Percentiles rank a stretch among this genome's conserved stretches.
These are phyloP conservation scores for Monochamus saltuarius DNA, from an alignment of 1,140 invertebrate species.

Conservation along the genomic window DNA sequence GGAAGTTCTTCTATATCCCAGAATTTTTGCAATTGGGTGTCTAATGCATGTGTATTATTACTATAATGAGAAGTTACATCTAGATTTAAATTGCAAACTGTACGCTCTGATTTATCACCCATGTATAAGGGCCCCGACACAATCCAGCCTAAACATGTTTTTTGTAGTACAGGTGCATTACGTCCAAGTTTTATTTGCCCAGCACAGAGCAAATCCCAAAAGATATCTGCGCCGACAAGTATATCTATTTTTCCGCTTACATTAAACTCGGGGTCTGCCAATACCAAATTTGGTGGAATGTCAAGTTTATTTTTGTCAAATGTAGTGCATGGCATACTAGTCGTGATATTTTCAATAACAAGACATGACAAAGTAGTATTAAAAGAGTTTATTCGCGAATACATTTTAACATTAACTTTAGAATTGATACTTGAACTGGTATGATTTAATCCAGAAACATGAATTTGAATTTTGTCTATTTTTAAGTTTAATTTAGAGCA, in stretches of 20 bases:
- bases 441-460: slow-evolving; percentile 9
- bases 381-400: slow-evolving; percentile 9
- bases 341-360: slow-evolving; percentile 19
- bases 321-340: slow-evolving; percentile 5
- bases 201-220: slow-evolving; percentile 23
- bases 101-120: too few species aligned
- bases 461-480: slow-evolving; percentile 1
- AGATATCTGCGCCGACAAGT: slow-evolving; percentile 31
- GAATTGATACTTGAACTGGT: neutral
- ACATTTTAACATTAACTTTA: slow-evolving; percentile 11
- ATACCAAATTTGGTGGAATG: slow-evolving; percentile 23
- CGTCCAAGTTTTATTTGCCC: slow-evolving; percentile 23
- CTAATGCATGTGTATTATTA: neutral
- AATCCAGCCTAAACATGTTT: slow-evolving; percentile 37
- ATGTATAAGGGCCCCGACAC: slow-evolving; percentile 22
- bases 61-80: neutral
- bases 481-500: neutral
- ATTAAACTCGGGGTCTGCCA: slow-evolving; percentile 39
- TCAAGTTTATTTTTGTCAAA: slow-evolving; percentile 10
- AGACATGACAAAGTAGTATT: slow-evolving; percentile 2
- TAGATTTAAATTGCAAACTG: neutral
- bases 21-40: slow-evolving; percentile 20
- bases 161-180: slow-evolving; percentile 26
- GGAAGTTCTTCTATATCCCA: slow-evolving; percentile 28
- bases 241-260: slow-evolving; percentile 27